Evolutionary conservation across 37 sponge, comb jelly and placozoan species (phyloP).

Genomic region (Amphimedon queenslandica): DNA sequence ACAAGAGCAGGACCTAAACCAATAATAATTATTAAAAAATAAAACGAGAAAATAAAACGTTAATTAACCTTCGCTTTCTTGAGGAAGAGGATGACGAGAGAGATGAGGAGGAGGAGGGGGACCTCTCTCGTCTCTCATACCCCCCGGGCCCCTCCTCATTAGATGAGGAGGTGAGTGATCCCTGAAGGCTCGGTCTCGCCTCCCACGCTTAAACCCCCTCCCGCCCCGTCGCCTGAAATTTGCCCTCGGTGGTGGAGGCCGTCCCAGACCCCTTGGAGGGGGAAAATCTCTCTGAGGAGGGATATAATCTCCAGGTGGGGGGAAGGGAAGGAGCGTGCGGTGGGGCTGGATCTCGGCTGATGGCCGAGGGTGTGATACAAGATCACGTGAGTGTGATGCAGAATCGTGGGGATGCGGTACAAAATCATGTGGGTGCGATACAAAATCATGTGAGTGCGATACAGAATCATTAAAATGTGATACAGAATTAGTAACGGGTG

Average conservation of each 20-base stretch:
- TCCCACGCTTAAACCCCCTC: too few relatives aligned
- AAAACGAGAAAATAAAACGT: too few relatives aligned
- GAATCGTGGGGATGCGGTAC: neutral
- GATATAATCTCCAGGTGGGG: neutral
- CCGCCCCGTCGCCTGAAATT: neutral
- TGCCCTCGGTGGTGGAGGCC: neutral
- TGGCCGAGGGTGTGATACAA: too few relatives aligned
- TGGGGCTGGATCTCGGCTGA: neutral
- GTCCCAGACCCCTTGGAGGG: neutral
- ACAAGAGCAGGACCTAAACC: too few relatives aligned
- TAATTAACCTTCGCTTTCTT: too few relatives aligned
- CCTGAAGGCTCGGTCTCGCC: too few relatives aligned
- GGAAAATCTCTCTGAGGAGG: neutral
- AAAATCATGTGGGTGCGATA: too few relatives aligned
- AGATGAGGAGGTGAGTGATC: too few relatives aligned
- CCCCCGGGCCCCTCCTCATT: neutral
- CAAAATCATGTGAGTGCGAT: too few relatives aligned
- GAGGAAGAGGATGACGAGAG: slow-evolving; percentile 3
- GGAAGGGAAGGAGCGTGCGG: neutral
- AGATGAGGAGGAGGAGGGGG: neutral
- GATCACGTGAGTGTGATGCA: too few relatives aligned
- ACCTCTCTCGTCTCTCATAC: neutral
- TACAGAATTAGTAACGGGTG: neutral
- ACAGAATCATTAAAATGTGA: neutral
- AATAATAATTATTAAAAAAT: too few relatives aligned